phyloP scores from a whole-genome alignment of 2,888 invertebrate genomes.

The Iphiclides podalirius region DNA sequence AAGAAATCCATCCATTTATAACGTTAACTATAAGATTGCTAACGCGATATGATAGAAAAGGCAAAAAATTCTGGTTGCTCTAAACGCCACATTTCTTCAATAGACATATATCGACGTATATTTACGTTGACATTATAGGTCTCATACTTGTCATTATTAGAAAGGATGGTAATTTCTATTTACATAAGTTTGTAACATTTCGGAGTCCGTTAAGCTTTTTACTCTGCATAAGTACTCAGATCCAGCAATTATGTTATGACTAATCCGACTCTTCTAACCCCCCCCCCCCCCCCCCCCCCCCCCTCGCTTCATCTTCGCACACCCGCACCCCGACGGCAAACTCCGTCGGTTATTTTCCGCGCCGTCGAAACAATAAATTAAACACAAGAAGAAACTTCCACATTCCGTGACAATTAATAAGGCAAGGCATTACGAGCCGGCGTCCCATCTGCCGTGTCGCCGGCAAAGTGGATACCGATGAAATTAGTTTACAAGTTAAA shows the following conservation, averaged over 20 bases:
- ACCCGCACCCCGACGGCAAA: constrained; percentile 26
- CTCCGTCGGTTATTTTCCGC: constrained; percentile 46
- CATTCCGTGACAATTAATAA: constrained; percentile 68
- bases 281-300: neutral
- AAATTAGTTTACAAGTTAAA: constrained; percentile 73
- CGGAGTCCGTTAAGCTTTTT: no score
- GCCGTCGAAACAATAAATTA: constrained; percentile 60
- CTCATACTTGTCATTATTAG: no score
- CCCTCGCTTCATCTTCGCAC: no score
- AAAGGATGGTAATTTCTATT: no score
- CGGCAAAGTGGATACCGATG: constrained; percentile 74
- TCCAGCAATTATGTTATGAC: constrained; percentile 21
- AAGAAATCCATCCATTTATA: no score
- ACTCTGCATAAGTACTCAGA: neutral
- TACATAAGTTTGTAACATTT: no score
- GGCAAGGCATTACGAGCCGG: constrained; percentile 63
- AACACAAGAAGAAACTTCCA: constrained; percentile 66
- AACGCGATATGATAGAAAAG: no score
- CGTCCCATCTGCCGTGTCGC: constrained; percentile 65
- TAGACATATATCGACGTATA: no score
- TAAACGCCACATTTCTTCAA: no score
- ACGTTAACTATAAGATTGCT: no score
- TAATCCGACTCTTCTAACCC: constrained; percentile 20
- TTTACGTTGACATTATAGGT: no score
- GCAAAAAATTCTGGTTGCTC: no score